phyloP scores from a whole-genome alignment of 1,140 invertebrate species.

The Himalopsyche phryganea region DNA sequence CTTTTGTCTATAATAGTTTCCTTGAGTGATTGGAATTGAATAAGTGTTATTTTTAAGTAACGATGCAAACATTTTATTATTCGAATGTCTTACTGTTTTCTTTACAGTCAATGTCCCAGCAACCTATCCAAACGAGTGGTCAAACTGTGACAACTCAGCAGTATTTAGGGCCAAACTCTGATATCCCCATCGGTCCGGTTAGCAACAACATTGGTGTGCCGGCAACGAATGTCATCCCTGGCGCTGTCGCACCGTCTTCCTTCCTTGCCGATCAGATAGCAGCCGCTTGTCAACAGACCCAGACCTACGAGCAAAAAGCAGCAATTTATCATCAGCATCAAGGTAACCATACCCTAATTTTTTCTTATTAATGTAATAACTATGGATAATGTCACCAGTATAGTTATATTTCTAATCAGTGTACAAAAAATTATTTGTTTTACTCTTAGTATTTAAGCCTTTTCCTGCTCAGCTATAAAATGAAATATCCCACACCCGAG shows the following conservation, averaged over 20 bases:
- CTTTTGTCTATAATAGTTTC: no score
- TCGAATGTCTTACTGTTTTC: no score
- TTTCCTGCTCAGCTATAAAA: no score
- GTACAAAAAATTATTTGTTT: no score
- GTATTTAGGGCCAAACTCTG: neutral
- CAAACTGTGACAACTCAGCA: no score
- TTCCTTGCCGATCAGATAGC: neutral
- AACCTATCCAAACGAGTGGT: neutral
- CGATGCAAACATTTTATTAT: no score
- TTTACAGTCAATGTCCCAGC: constrained; percentile 5
- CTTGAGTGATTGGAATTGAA: no score
- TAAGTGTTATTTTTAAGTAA: no score
- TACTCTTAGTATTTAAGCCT: no score
- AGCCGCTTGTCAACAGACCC: neutral
- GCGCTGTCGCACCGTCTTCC: neutral
- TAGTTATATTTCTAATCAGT: no score
- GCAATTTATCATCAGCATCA: neutral
- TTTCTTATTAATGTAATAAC: neutral
- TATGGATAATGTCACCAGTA: no score
- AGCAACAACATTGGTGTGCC: neutral
- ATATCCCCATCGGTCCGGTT: neutral
- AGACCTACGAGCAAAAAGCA: neutral
- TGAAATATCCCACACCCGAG: no score
- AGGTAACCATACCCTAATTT: neutral
- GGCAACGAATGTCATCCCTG: neutral